Evolutionary conservation across 2,888 invertebrate species (phyloP).

Genomic region (Esperia sulphurella): DNA sequence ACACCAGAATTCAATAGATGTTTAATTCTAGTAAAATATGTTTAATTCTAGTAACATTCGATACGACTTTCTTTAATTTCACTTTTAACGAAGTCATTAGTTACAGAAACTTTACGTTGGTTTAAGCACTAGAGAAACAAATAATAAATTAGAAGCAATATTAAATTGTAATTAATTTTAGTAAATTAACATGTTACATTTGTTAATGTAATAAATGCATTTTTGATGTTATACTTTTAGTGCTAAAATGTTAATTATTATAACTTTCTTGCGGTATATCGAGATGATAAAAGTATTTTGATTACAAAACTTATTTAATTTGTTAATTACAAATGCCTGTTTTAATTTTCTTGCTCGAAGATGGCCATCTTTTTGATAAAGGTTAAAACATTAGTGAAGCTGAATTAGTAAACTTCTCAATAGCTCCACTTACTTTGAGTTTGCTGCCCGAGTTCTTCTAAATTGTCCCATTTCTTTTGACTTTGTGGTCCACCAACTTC

Average conservation of each 20-base stretch:
- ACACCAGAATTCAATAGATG: neutral
- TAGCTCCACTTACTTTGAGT: conserved; percentile 28
- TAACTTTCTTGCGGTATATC: neutral
- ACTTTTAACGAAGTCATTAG: neutral
- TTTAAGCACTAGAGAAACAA: no score
- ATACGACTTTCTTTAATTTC: no score
- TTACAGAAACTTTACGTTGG: no score
- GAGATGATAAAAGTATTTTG: neutral
- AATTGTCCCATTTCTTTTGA: conserved; percentile 27
- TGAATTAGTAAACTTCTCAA: conserved; percentile 20
- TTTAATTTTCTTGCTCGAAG: neutral
- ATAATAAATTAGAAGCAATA: no score
- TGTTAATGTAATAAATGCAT: neutral
- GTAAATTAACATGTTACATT: no score
- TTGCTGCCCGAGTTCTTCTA: conserved; percentile 40
- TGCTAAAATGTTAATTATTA: no score
- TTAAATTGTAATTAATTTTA: no score
- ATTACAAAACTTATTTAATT: neutral
- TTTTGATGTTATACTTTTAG: no score
- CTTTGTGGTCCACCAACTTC: conserved; percentile 26
- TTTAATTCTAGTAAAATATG: no score
- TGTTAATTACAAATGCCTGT: neutral
- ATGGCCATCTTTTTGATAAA: conserved; percentile 17
- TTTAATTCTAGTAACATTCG: no score
- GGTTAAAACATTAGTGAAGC: conserved; percentile 24